A percentile compares a stretch with the other conserved stretches of the same genome.
Conservation (phyloP, 2,113 vertebrate genomes). For the Chaetorhynchus papuensis region DNA sequence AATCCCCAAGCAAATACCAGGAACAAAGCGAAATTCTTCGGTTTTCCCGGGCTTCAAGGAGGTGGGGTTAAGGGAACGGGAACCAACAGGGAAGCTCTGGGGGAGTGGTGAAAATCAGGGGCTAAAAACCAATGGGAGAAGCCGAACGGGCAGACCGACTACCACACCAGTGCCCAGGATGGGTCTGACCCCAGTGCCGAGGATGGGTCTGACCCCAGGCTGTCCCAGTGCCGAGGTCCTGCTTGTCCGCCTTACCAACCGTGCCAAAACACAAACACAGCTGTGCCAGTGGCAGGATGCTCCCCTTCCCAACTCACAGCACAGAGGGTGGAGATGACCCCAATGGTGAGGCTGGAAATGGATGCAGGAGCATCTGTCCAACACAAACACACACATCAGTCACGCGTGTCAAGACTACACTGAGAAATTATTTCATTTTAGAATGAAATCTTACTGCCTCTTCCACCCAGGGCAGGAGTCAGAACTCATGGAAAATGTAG, state of each 20-base stretch:
- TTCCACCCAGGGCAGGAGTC: not conserved
- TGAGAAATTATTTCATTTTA: not conserved
- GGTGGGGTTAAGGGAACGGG: too few relatives aligned
- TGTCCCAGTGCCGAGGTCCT: accelerated
- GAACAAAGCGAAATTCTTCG: too few relatives aligned
- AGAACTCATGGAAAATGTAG: not conserved
- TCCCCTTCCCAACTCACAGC: accelerated
- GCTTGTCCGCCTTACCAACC: accelerated
- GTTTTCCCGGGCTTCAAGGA: too few relatives aligned
- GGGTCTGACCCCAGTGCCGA: too few relatives aligned
- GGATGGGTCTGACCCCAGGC: accelerated
- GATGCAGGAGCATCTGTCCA: not conserved
- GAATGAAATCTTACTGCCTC: not conserved
- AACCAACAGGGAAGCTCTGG: too few relatives aligned
- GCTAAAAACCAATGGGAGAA: too few relatives aligned
- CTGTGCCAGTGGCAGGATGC: too few relatives aligned
- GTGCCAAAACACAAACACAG: accelerated
- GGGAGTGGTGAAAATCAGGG: too few relatives aligned
- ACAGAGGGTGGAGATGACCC: accelerated
- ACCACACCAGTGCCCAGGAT: too few relatives aligned
- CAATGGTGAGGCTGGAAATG: accelerated
- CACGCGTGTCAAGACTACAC: not conserved
- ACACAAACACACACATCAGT: not conserved
- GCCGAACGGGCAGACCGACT: too few relatives aligned
- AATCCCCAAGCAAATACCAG: too few relatives aligned